Base-by-base conservation (phyloP, 2,113 vertebrate species). In the Scytalopus superciliaris region DNA sequence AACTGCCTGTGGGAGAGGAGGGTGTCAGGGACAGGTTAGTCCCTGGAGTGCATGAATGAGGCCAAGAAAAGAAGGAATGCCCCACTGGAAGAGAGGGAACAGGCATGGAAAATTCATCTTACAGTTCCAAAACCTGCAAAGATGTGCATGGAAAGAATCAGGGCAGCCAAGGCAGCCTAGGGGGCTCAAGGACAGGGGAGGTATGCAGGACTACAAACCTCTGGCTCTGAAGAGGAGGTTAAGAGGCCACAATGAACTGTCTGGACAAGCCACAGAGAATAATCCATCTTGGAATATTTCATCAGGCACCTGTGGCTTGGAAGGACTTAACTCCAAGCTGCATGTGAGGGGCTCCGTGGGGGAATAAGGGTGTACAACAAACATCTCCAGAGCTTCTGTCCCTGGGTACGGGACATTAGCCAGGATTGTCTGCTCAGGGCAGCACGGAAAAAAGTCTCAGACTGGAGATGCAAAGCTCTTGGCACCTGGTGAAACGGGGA, bases 231-330 rank as follows among this genome's bases (percentile, higher is more conserved):
- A 73, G 57, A 72, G 53, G 44, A 59, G 7, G 4, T 73, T 52
- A 31, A 84, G 50, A 77, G 27, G 13, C 27, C 21, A 9, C 10
- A 30, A 62, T 16, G 45, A 40, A 75, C 28, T 40, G 9, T 13
- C 19, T 3, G 4, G 24, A 42, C 5, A 23, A 23, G 33, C 2
- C 63, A 50, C 2, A 3, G 4, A 14, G 0, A 74, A 27, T 19
- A 64, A 85, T 28, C 22, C 25, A 16, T 24, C 24, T 15, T 67
- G 42, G n/a, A 59, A 25, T 60, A 59, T 23, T 60, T 53, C 13
- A 69, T 4, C 33, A 31, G 72, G 57, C 18, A 55, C 49, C 42
- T 50, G 23, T 37, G 18, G 45, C 55, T 92, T 22, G 50, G 44
- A 74, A 84, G 4, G 19, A 40, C 39, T 69, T 74, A 40, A 44